Percentiles rank a stretch among this genome's conserved stretches.
phyloP scores from a whole-genome alignment of 1,140 invertebrate species.

The Panulirus ornatus region DNA sequence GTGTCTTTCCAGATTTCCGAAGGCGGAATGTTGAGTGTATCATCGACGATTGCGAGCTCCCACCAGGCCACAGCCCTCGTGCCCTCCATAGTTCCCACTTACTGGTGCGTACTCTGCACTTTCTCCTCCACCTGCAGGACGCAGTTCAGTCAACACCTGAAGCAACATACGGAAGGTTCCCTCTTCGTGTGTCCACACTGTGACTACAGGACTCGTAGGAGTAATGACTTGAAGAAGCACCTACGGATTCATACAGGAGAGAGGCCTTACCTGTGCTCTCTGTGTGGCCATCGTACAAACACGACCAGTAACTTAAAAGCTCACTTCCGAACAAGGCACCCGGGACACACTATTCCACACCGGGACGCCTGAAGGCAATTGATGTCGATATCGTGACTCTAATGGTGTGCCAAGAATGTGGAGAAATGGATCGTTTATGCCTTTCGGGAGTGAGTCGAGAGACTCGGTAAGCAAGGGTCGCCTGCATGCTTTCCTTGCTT shows the following conservation, averaged over 20 bases:
- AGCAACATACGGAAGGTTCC: background rate
- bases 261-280: constrained; percentile 27
- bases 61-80: background rate
- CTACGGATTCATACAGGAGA: constrained; percentile 7
- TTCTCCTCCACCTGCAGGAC: constrained; percentile 4
- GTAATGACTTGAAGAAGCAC: constrained; percentile 50
- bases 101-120: constrained; percentile 14
- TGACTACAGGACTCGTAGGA: constrained; percentile 15
- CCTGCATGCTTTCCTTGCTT: no score
- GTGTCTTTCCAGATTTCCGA: constrained; percentile 48
- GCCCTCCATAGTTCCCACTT: background rate
- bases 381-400: background rate
- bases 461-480: no score
- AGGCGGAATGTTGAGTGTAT: background rate
- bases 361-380: background rate
- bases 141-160: constrained; percentile 38
- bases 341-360: background rate
- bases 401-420: no score
- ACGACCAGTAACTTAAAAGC: constrained; percentile 35
- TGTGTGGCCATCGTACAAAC: constrained; percentile 27
- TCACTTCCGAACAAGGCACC: background rate
- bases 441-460: no score
- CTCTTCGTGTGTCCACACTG: constrained; percentile 38
- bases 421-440: no score
- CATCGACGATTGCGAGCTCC: background rate